Percentiles rank a stretch among this genome's conserved stretches.
These are phyloP conservation scores for Grapholita molesta DNA, from an alignment of 1,140 invertebrate genomes.

Conservation along the genomic window DNA sequence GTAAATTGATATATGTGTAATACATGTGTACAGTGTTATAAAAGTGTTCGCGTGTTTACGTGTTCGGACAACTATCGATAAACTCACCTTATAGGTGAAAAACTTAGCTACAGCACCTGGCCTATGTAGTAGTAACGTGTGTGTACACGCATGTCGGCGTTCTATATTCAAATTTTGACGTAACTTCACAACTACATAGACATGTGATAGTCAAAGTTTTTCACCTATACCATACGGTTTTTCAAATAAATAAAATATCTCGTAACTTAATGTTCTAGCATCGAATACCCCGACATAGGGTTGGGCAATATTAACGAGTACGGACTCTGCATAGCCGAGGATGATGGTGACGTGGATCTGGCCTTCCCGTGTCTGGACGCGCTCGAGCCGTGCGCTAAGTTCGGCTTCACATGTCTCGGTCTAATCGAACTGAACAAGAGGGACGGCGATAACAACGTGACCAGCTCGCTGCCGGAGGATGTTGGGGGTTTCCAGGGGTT, in stretches of 20 bases:
- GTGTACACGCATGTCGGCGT: no score
- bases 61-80: no score
- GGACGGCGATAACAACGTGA: slow-evolving; percentile 35
- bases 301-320: slow-evolving; percentile 83
- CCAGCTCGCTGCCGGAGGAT: slow-evolving; percentile 65
- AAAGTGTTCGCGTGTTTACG: no score
- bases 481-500: slow-evolving; percentile 27
- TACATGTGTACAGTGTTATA: no score
- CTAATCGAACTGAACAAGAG: slow-evolving; percentile 83
- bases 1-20: no score
- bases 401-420: slow-evolving; percentile 94
- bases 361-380: slow-evolving; percentile 95
- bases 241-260: not conserved
- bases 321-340: slow-evolving; percentile 95
- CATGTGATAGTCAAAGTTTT: no score
- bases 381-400: slow-evolving; percentile 93
- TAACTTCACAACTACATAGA: no score
- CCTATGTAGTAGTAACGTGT: no score
- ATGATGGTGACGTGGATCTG: slow-evolving; percentile 97
- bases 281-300: slow-evolving; percentile 79
- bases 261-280: slow-evolving; percentile 51
- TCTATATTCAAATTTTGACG: no score
- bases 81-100: no score
- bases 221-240: no score
- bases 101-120: no score